A percentile compares a stretch with the other conserved stretches of the same genome.
Evolutionary conservation across 2,797 vertebrate genomes (phyloP).

Genomic region (Bovichtus variegatus): DNA sequence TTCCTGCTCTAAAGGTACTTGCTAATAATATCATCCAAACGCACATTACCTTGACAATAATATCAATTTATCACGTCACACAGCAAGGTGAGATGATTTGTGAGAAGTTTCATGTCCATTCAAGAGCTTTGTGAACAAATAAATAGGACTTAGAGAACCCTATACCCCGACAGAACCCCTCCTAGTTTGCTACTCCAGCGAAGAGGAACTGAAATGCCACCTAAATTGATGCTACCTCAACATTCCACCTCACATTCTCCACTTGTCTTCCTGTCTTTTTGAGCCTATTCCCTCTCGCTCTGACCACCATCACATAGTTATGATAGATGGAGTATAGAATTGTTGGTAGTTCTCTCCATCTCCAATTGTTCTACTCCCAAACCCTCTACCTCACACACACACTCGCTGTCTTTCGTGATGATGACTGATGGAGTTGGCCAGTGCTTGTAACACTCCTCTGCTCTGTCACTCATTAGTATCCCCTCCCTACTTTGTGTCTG

Average conservation of each 20-base stretch:
- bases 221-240: conserved; percentile 21
- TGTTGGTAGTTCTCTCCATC: conserved; percentile 25
- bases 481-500: conserved; percentile 53
- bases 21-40: no score
- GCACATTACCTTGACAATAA: no score
- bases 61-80: no score
- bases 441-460: conserved; percentile 44
- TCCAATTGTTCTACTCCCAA: conserved; percentile 14
- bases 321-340: conserved; percentile 49
- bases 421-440: conserved; percentile 61
- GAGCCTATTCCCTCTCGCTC: background rate
- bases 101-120: no score
- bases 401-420: conserved; percentile 34
- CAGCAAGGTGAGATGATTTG: no score
- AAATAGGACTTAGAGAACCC: no score
- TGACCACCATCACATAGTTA: conserved; percentile 2
- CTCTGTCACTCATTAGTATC: conserved; percentile 71
- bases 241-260: background rate
- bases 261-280: background rate
- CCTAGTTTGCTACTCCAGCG: no score
- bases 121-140: no score
- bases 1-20: no score
- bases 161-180: no score
- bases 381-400: conserved; percentile 2
- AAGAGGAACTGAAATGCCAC: no score